These are phyloP conservation scores for Nannoperca australis DNA, from an alignment of 2,797 vertebrate species.

Conservation along the genomic window DNA sequence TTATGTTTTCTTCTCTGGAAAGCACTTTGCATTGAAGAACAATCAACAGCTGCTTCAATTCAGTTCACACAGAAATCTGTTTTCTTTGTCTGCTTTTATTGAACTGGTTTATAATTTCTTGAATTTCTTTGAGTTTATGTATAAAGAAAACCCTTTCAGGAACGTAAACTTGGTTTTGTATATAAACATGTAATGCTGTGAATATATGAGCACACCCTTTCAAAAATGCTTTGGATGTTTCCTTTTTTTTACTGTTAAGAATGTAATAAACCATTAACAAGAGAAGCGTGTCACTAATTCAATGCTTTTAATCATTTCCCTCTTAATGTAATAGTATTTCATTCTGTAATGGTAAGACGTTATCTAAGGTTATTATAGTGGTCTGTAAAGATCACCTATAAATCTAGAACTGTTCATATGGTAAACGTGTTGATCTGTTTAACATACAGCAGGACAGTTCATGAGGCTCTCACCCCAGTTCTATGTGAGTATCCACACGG, in stretches of 20 bases:
- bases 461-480: background rate
- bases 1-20: background rate
- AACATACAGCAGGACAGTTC: background rate
- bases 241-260: constrained; percentile 5
- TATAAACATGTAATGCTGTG: constrained; percentile 15
- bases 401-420: background rate
- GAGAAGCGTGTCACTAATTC: background rate
- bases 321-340: background rate
- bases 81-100: background rate
- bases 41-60: background rate
- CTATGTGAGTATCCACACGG: background rate
- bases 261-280: constrained; percentile 6
- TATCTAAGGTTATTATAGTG: background rate
- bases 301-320: background rate
- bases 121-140: constrained; percentile 4
- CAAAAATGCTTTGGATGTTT: constrained; percentile 12
- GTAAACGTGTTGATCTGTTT: background rate
- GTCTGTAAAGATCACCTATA: background rate
- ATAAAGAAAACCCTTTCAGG: background rate
- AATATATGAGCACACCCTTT: constrained; percentile 6
- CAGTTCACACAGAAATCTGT: background rate
- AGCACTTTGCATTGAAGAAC: background rate
- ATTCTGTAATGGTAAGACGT: background rate
- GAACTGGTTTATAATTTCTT: background rate
- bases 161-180: background rate